phyloP scores from a whole-genome alignment of 2,797 vertebrate species.

The Pangasius krempfi region DNA sequence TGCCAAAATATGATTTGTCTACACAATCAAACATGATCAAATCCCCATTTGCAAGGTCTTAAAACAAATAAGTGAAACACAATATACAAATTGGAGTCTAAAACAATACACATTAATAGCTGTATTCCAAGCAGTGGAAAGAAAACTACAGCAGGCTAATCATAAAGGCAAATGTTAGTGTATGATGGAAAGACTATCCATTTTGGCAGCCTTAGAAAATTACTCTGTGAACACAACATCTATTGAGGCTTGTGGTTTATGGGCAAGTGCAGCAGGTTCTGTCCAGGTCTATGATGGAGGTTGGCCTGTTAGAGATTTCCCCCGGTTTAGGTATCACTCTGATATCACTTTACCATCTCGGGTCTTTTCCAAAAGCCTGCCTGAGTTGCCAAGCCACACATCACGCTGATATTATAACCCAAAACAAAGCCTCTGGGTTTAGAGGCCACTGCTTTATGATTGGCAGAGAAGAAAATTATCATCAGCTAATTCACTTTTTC shows the following conservation, averaged over 20 bases:
- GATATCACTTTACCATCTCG: constrained; percentile 45
- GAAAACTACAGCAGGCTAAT: not conserved
- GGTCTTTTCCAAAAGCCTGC: constrained; percentile 36
- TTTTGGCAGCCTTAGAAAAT: constrained; percentile 1
- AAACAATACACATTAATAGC: not conserved
- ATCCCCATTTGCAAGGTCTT: not conserved
- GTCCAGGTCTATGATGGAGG: not conserved
- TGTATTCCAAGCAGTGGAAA: not conserved
- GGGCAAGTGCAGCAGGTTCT: constrained; percentile 31
- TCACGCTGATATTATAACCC: constrained; percentile 31
- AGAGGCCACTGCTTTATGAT: constrained; percentile 37
- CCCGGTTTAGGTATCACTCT: constrained; percentile 31
- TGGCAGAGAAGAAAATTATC: constrained; percentile 37
- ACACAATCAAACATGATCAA: not conserved
- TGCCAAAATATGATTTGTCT: not conserved
- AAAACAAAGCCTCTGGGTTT: constrained; percentile 37
- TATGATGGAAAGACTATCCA: constrained; percentile 17
- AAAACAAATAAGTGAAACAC: constrained; percentile 14
- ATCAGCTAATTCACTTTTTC: constrained; percentile 4
- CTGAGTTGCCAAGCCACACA: constrained; percentile 45
- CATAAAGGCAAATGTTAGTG: constrained; percentile 9
- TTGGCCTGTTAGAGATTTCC: constrained; percentile 21
- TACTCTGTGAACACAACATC: constrained; percentile 18
- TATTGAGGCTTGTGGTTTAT: constrained; percentile 26
- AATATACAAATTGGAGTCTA: not conserved